A percentile compares a stretch with the other conserved stretches of the same genome.
phyloP scores from a whole-genome alignment of 2,888 invertebrate species.

The Zhuqinia jingwanae region DNA sequence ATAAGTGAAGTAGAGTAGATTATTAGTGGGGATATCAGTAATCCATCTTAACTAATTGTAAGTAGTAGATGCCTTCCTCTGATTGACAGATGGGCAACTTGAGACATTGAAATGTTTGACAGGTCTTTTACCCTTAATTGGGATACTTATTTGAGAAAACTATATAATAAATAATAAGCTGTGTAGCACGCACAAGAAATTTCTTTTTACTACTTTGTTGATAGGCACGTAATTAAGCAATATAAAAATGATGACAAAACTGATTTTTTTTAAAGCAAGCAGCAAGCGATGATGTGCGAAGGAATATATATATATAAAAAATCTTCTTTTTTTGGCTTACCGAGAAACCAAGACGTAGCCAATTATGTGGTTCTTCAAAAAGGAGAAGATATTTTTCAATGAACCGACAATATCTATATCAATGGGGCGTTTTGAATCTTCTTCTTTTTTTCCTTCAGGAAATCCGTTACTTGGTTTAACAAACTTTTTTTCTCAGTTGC shows the following conservation, averaged over 20 bases:
- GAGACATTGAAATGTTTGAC: slow-evolving; percentile 25
- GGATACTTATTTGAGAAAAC: not conserved
- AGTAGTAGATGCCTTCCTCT: not conserved
- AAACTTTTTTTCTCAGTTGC: not conserved
- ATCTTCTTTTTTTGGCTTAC: slow-evolving; percentile 62
- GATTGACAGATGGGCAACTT: slow-evolving; percentile 26
- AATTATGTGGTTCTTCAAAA: slow-evolving; percentile 48
- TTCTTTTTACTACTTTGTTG: not conserved
- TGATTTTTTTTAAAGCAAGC: not conserved
- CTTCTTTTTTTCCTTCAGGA: slow-evolving; percentile 2
- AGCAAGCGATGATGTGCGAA: not conserved
- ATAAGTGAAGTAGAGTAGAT: slow-evolving; percentile 3
- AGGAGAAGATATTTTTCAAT: slow-evolving; percentile 4
- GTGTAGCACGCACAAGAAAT: not conserved
- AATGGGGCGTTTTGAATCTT: slow-evolving; percentile 30
- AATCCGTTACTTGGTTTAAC: slow-evolving; percentile 23
- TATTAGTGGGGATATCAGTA: too few species aligned
- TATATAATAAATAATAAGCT: not conserved
- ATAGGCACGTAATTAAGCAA: too few species aligned
- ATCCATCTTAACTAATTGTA: not conserved
- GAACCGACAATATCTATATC: not conserved
- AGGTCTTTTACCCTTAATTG: not conserved
- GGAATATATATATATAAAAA: not conserved
- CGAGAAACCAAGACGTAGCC: slow-evolving; percentile 65
- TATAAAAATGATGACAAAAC: not conserved